Evolutionary conservation across 2,113 vertebrate species (phyloP).

Genomic region (Macquaria australasica): DNA sequence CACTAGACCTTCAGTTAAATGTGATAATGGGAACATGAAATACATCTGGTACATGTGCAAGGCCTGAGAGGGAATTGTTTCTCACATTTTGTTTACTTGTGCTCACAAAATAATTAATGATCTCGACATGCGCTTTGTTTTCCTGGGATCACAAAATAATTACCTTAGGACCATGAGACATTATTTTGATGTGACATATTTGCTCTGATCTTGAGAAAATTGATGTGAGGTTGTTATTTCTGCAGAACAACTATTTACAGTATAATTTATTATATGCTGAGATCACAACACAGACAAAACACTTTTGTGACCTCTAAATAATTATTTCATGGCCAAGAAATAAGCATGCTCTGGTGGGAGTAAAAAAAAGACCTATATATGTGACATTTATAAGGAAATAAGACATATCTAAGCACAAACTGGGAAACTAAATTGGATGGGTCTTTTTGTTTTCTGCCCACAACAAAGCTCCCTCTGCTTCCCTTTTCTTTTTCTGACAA

Average conservation of each 20-base stretch:
- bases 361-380: not conserved
- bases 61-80: not conserved
- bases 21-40: not conserved
- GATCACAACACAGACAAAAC: too few relatives aligned
- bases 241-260: not conserved
- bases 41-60: not conserved
- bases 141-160: not conserved
- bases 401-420: not conserved
- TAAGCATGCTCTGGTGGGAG: not conserved
- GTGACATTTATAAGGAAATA: not conserved
- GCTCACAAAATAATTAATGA: not conserved
- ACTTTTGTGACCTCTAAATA: not conserved
- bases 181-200: not conserved
- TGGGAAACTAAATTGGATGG: slow-evolving; percentile 1
- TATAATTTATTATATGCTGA: not conserved
- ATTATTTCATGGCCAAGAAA: not conserved
- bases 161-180: not conserved
- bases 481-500: slow-evolving; percentile 5
- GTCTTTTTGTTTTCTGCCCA: slow-evolving; percentile 3
- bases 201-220: not conserved
- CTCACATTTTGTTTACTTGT: slow-evolving; percentile 1
- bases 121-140: not conserved
- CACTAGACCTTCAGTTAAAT: slow-evolving; percentile 6
- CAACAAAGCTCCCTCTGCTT: slow-evolving; percentile 14
- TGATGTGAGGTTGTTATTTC: not conserved